Base-by-base conservation (phyloP, 2,113 vertebrate species). In the Ceyx cyanopectus region DNA sequence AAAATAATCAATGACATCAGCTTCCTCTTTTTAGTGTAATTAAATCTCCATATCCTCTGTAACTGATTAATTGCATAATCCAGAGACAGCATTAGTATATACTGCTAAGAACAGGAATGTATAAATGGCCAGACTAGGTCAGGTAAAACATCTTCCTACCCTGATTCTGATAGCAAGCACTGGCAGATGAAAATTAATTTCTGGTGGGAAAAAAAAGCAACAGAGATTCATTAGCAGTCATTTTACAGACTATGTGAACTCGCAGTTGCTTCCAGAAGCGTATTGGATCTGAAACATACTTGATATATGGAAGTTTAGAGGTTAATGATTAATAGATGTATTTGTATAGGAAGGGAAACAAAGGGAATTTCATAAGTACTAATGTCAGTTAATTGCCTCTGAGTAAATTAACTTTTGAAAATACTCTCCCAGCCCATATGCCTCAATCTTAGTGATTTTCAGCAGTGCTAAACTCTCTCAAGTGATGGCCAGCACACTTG, bases 1-100 rank as follows among this genome's bases (percentile, higher is more conserved):
- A 82, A 87, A 92, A 92, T 75, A 85, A 85, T 95, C 75, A 80
- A 37, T 90, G 50, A 91, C 40, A 85, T 91, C 2, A 93, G 68
- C 75, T 91, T 77, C 72, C 65, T 62, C 37, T 85, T 77, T 90
- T 74, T 67, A 20, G 21, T 50, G 40, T 51, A 85, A 78, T 94
- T 85, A 75, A 60, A 83, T 87, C 37, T 63, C 51, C 27, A 80
- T 87, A 91, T 91, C 51, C 54, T 77, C 78, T 85, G 51, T 48
- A 89, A 56, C 18, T 67, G 58, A 69, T 76, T 69, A 73, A 87
- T 80, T 82, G 51, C 21, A 56, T 77, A 85, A 82, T 60, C 23
- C 26, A 86, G 58, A 77, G 29, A 26, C 15, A 46, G 6, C 5
- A 14, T 50, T 69, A 56, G 17, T 69, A 45, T 66, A 45, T 30